Evolutionary conservation across 2,113 vertebrate species (phyloP), one percentile per base, ranked within the genome.

Genomic region (Xenus cinereus): DNA sequence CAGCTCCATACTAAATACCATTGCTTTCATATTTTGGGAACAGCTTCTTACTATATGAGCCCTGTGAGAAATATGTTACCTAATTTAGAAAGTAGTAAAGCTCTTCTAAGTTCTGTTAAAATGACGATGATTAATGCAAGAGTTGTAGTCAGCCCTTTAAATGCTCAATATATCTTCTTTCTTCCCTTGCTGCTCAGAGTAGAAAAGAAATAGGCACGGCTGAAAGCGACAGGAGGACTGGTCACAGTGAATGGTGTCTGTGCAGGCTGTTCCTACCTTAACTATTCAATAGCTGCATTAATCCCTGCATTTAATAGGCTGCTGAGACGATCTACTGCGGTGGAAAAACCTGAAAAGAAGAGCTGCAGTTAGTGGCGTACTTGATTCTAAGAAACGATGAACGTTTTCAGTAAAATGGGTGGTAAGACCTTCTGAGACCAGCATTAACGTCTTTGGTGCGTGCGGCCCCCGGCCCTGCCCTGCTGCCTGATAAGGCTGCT

Each of bases 11-110:
- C 59, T 62, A 77, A 85, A 8, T 78, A 78, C 51, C 41, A 64
- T 63, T 77, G 26, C 80, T 84, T 91, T 60, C 39, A 57, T 27
- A 48, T 95, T 96, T 75, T 95, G 69, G 51, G 62, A 95, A 35
- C 48, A 57, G 43, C 73, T 95, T 91, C 69, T 95, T 94, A 95
- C 91, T 95, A 94, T 53, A 35, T 0, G 0, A 94, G 73, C 69
- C 56, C 45, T 75, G 82, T 94, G 75, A 93, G 53, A 93, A 94
- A 68, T 50, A 69, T 12, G 79, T 81, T 93, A 77, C 83, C 59
- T 69, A 72, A 93, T 93, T 90, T 96, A 96, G 88, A 92, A 93
- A 92, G 92, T 93, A 91, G 88, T 95, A 94, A 93, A 94, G 76
- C 92, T 93, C 83, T 89, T 87, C 53, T 92, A 92, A 91, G 73